Conservation (phyloP, 2,797 vertebrate species). For the Bufotes viridis region DNA sequence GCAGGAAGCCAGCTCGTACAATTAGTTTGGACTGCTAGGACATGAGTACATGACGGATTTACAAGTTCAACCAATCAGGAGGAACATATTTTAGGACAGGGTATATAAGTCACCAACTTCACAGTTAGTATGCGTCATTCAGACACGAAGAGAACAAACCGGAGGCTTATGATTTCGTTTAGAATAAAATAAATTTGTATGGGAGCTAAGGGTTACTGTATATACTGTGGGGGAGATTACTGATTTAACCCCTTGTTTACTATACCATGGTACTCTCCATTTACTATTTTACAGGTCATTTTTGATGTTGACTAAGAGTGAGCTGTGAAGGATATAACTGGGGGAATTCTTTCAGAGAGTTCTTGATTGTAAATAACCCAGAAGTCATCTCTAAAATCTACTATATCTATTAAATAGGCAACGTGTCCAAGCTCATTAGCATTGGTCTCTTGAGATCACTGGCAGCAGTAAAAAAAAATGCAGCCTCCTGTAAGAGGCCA, state of each 20-base stretch:
- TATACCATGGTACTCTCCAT: neutral
- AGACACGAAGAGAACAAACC: conserved; percentile 45
- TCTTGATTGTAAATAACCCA: neutral
- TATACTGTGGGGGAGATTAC: neutral
- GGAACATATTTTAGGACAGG: conserved; percentile 54
- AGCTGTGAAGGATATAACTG: neutral
- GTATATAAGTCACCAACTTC: conserved; percentile 54
- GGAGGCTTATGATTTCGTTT: conserved; percentile 1
- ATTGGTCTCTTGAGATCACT: neutral
- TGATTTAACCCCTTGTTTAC: neutral
- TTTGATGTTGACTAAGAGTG: neutral
- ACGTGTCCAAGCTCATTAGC: neutral
- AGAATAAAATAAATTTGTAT: neutral
- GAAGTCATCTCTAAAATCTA: neutral
- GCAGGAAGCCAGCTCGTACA: conserved; percentile 59
- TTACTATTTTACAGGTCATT: neutral
- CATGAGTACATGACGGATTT: conserved; percentile 57
- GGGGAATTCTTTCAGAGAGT: neutral
- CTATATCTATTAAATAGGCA: neutral
- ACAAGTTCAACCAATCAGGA: conserved; percentile 36
- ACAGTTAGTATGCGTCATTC: conserved; percentile 43
- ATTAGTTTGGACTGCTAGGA: conserved; percentile 57
- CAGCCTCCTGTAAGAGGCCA: too few species aligned
- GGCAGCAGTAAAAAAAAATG: neutral
- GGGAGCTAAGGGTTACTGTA: neutral